Evolutionary conservation across 2,888 invertebrate genomes (phyloP).

Genomic region (Rhagophthalmus giganteus): DNA sequence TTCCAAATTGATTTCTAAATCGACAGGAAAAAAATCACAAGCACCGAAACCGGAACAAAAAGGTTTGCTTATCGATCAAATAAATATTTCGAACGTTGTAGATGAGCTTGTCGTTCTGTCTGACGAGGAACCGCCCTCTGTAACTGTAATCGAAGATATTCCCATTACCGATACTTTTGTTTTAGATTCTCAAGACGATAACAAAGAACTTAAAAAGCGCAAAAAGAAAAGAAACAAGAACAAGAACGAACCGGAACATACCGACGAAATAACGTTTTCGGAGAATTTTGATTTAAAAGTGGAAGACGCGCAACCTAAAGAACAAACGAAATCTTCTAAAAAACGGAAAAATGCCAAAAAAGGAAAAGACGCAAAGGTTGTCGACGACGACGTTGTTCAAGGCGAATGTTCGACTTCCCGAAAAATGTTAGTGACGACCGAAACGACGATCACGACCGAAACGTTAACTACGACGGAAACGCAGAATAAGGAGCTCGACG

Average conservation of each 20-base stretch:
- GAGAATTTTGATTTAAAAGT: not conserved
- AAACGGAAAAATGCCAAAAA: not conserved
- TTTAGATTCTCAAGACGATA: not conserved
- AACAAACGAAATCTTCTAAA: not conserved
- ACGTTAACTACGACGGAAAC: too few relatives aligned
- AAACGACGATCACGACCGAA: too few relatives aligned
- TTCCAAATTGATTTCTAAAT: too few relatives aligned
- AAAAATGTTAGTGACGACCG: too few relatives aligned
- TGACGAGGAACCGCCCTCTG: too few relatives aligned
- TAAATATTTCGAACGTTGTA: not conserved
- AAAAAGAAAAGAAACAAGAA: not conserved
- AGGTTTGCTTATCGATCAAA: not conserved
- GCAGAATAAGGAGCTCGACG: too few relatives aligned
- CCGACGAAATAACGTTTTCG: not conserved
- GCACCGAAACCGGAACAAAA: not conserved
- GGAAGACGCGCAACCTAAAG: not conserved
- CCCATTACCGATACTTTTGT: not conserved
- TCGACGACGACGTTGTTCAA: too few relatives aligned
- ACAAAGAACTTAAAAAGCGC: not conserved
- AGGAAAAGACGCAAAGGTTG: not conserved
- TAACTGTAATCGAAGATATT: too few relatives aligned
- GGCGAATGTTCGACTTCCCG: too few relatives aligned
- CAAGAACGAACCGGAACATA: not conserved
- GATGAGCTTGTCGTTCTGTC: not conserved
- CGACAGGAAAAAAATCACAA: not conserved